Conservation (phyloP, 2,888 invertebrate species). For the Perizoma flavofasciatum region DNA sequence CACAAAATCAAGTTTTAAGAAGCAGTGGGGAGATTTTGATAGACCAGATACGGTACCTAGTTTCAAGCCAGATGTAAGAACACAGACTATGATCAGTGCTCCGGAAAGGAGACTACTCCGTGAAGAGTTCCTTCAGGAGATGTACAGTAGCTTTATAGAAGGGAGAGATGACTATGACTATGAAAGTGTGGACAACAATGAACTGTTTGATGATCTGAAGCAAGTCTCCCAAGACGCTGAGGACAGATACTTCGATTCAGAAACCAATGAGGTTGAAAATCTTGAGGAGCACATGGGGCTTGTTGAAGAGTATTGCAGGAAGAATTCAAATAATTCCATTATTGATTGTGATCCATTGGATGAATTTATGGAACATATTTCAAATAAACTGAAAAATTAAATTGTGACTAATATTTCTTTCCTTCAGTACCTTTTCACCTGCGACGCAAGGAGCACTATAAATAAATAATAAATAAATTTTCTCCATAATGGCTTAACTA, state of each 20-base stretch:
- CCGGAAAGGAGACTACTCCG: slow-evolving; percentile 87
- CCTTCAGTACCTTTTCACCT: too few relatives aligned
- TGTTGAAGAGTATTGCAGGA: slow-evolving; percentile 63
- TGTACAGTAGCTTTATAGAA: slow-evolving; percentile 93
- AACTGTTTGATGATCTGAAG: slow-evolving; percentile 90
- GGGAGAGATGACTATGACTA: slow-evolving; percentile 96
- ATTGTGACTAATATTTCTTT: too few relatives aligned
- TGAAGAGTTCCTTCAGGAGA: slow-evolving; percentile 92
- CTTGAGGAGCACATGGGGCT: slow-evolving; percentile 71
- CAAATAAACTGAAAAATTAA: slow-evolving; percentile 53
- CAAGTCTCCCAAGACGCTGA: slow-evolving; percentile 90
- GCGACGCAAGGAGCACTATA: too few relatives aligned
- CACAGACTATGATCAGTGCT: slow-evolving; percentile 73
- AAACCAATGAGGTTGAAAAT: slow-evolving; percentile 85
- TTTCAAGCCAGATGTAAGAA: slow-evolving; percentile 58
- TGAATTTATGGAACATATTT: slow-evolving; percentile 86
- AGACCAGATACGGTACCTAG: slow-evolving; percentile 62
- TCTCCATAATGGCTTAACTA: too few relatives aligned
- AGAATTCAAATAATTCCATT: slow-evolving; percentile 43
- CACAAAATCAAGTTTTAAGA: slow-evolving; percentile 31
- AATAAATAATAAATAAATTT: too few relatives aligned
- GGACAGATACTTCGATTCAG: slow-evolving; percentile 95
- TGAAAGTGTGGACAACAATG: slow-evolving; percentile 90
- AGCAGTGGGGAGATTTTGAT: slow-evolving; percentile 85
- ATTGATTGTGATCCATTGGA: slow-evolving; percentile 88